Evolutionary conservation across 2,888 invertebrate genomes (phyloP).

Genomic region (Lacanobia oleracea): DNA sequence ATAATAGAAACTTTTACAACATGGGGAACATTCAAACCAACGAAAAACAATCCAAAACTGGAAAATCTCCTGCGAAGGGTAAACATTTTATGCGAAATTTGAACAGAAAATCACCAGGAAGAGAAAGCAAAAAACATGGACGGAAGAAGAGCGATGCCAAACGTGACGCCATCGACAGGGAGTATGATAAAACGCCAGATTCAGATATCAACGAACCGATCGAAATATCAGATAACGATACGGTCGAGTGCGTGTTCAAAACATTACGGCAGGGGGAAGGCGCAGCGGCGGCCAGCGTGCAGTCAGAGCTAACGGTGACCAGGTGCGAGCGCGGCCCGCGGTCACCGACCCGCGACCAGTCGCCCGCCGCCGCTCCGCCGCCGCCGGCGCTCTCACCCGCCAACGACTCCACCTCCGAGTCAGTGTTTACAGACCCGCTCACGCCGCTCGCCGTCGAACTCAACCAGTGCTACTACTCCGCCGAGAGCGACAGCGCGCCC

Average conservation of each 20-base stretch:
- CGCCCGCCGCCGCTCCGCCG: slow-evolving; percentile 73
- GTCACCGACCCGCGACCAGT: slow-evolving; percentile 87
- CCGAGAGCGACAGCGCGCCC: slow-evolving; percentile 90
- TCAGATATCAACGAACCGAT: slow-evolving; percentile 87
- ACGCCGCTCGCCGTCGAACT: slow-evolving; percentile 92
- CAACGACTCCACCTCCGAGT: slow-evolving; percentile 92
- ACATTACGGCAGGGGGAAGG: slow-evolving; percentile 79
- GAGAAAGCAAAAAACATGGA: slow-evolving; percentile 85
- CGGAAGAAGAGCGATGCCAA: slow-evolving; percentile 84
- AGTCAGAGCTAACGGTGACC: slow-evolving; percentile 87
- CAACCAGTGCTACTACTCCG: slow-evolving; percentile 92
- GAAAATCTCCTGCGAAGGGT: slow-evolving; percentile 90
- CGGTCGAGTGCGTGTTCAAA: slow-evolving; percentile 86
- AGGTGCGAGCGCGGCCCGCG: slow-evolving; percentile 82
- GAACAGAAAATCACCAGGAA: slow-evolving; percentile 84
- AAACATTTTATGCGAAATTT: slow-evolving; percentile 90
- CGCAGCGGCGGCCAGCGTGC: slow-evolving; percentile 79
- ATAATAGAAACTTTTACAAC: slow-evolving; percentile 36
- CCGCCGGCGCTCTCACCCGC: slow-evolving; percentile 83
- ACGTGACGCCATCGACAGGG: slow-evolving; percentile 81
- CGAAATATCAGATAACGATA: slow-evolving; percentile 87
- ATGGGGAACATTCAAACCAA: slow-evolving; percentile 91
- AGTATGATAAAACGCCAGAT: slow-evolving; percentile 87
- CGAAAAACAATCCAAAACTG: slow-evolving; percentile 87
- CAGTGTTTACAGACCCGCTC: slow-evolving; percentile 94